Evolutionary conservation across 2,113 vertebrate species (phyloP), one percentile per base, ranked within the genome.

Genomic region (Anser cygnoides): DNA sequence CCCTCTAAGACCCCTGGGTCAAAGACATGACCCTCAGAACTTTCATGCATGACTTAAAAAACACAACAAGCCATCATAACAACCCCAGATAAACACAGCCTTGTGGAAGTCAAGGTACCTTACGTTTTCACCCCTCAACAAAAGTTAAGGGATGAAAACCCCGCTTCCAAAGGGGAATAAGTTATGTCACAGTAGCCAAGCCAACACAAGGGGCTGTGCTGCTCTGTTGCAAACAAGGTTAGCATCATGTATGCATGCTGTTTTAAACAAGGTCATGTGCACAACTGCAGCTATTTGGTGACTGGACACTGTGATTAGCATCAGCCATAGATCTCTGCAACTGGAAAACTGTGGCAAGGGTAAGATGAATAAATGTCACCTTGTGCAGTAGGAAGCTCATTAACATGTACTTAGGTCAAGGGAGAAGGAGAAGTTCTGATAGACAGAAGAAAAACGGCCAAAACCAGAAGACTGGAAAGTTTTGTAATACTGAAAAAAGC

Each of bases 381-480:
- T 71, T 71, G 65, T 25, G 46, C 73, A 83, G 52, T 11, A 81
- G 44, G 54, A 84, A 90, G 78, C 29, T 80, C 61, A 72, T 31
- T 74, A 74, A 57, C 9, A 17, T 21, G 68, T 75, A 44, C 28
- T 57, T 8, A 71, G 79, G 66, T 81, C 50, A 71, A 65, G 52
- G 12, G 23, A 90, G 55, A 43, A 90, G 50, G 55, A 61, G 31
- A 92, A 90, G 88, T 65, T 52, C 50, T 39, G 28, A 70, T 0
- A 46, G 59, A 37, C 54, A 84, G 43, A 93, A 79, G 21, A 83
- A 73, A 79, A 89, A 21, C n/a, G 58, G 74, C 35, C 63, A 87
- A 89, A 62, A 62, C 1, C 43, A 81, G 65, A 76, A 70, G 49
- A 86, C 1, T 61, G 35, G 11, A 8, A 82, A 72, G 61, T 61